These are phyloP conservation scores for Philypnodon macrostomus DNA, from an alignment of 2,797 vertebrate genomes.

Conservation along the genomic window DNA sequence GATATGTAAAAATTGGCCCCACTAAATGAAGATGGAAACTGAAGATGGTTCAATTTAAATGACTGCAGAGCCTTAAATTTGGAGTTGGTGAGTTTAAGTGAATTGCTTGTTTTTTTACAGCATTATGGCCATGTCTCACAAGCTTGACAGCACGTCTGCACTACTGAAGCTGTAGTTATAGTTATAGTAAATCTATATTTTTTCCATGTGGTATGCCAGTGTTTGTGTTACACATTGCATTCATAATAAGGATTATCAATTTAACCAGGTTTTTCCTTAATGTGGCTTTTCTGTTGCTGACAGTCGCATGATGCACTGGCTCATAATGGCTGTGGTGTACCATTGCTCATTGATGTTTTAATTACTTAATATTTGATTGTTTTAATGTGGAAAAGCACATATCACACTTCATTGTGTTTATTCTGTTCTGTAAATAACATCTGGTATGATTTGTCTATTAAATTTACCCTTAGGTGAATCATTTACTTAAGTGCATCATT, in stretches of 20 bases:
- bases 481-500: background rate
- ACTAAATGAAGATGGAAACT: constrained; percentile 3
- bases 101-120: constrained; percentile 28
- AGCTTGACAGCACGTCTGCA: constrained; percentile 12
- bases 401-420: no score
- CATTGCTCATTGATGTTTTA: no score
- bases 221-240: background rate
- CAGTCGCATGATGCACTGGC: constrained; percentile 27
- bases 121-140: constrained; percentile 2
- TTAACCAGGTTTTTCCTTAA: background rate
- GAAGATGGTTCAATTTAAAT: constrained; percentile 46
- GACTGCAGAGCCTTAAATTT: constrained; percentile 21
- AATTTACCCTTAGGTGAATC: no score
- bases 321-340: constrained; percentile 7
- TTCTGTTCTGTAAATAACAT: no score
- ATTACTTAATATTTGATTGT: no score
- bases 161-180: constrained; percentile 17
- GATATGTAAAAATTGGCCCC: background rate
- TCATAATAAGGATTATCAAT: constrained; percentile 6
- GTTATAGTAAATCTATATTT: constrained; percentile 33
- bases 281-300: constrained; percentile 8
- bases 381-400: no score
- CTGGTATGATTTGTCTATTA: no score
- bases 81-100: constrained; percentile 55
- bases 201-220: background rate